phyloP scores from a whole-genome alignment of 2,797 vertebrate species.

The Acanthiza pusilla region DNA sequence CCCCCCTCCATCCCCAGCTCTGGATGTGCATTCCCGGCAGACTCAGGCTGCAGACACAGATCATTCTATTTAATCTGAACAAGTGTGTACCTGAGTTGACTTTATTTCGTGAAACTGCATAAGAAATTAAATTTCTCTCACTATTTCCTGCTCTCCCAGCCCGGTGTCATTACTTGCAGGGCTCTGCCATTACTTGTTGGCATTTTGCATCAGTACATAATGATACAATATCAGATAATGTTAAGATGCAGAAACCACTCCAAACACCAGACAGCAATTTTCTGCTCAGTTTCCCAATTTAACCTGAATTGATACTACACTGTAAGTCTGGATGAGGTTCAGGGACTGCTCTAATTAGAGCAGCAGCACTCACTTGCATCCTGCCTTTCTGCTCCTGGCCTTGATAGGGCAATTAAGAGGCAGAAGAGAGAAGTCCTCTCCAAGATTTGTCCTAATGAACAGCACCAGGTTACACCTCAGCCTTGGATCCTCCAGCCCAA shows the following conservation, averaged over 20 bases:
- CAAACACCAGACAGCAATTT: conserved; percentile 67
- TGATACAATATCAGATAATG: conserved; percentile 49
- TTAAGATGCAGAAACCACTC: conserved; percentile 52
- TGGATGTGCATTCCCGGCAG: conserved; percentile 19
- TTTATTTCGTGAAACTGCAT: conserved; percentile 1
- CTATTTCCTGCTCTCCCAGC: conserved; percentile 19
- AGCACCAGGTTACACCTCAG: background rate
- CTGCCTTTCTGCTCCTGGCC: background rate
- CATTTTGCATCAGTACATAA: conserved; percentile 54
- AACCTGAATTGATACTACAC: conserved; percentile 60
- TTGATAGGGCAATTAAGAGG: conserved; percentile 18
- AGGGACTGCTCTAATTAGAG: conserved; percentile 49
- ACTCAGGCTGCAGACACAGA: background rate
- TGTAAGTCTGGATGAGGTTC: conserved; percentile 45
- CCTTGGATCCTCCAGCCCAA: background rate
- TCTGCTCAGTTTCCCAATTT: conserved; percentile 67
- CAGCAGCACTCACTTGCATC: conserved; percentile 24
- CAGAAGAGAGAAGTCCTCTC: background rate
- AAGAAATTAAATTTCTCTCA: conserved; percentile 44
- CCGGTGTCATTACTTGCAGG: background rate
- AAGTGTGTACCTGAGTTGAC: conserved; percentile 40
- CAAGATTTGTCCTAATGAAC: background rate
- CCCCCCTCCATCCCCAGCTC: background rate
- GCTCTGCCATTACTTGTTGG: conserved; percentile 16
- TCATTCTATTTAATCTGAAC: conserved; percentile 48